A percentile compares a stretch with the other conserved stretches of the same genome.
Conservation (phyloP, 2,888 invertebrate species). For the Cryptus viduatorius region DNA sequence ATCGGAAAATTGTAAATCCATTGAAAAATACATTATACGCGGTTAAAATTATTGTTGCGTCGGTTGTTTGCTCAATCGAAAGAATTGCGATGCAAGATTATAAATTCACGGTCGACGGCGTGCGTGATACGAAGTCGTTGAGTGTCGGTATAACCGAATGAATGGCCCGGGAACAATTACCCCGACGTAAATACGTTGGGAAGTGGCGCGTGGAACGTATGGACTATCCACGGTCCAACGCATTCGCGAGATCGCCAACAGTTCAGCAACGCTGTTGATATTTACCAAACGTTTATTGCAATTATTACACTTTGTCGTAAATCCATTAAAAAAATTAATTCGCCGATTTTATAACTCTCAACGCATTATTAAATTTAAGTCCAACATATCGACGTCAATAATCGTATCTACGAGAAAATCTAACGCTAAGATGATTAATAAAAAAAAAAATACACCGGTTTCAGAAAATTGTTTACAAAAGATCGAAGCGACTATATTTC, state of each 20-base stretch:
- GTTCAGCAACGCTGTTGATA: neutral
- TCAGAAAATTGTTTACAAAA: too few relatives aligned
- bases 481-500: too few relatives aligned
- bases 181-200: constrained; percentile 15
- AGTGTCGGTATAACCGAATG: neutral
- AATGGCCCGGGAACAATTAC: constrained; percentile 31
- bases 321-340: too few relatives aligned
- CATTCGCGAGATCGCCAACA: neutral
- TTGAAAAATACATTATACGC: neutral
- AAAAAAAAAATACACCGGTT: too few relatives aligned
- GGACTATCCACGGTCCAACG: neutral
- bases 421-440: too few relatives aligned
- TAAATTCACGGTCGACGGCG: constrained; percentile 28
- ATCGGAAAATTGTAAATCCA: neutral
- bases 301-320: too few relatives aligned
- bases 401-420: too few relatives aligned
- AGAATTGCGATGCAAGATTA: constrained; percentile 3
- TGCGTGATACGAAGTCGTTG: constrained; percentile 6
- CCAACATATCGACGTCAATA: too few relatives aligned
- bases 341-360: too few relatives aligned
- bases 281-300: neutral
- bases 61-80: constrained; percentile 13
- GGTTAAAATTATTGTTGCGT: neutral
- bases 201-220: constrained; percentile 8
- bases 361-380: too few relatives aligned